phyloP scores from a whole-genome alignment of 2,113 vertebrate species.

The Chionodraco myersi region DNA sequence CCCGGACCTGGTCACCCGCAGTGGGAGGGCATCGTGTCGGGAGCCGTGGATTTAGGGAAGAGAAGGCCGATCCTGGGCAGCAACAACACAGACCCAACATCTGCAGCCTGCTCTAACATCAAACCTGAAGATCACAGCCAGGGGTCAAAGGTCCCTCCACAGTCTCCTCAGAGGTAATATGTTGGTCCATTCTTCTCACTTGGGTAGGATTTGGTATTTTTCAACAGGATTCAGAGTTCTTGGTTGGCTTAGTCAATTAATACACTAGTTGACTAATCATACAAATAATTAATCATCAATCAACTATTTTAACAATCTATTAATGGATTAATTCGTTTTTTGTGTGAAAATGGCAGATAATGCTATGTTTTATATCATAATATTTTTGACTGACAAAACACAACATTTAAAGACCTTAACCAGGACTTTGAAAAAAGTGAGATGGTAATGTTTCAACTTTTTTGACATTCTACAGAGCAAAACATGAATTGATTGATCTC shows the following conservation, averaged over 20 bases:
- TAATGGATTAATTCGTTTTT: no score
- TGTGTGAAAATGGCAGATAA: no score
- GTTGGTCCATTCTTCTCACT: not conserved
- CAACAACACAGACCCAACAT: slow-evolving; percentile 23
- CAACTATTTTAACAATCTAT: no score
- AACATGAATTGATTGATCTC: no score
- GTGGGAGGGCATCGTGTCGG: slow-evolving; percentile 64
- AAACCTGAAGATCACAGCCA: slow-evolving; percentile 54
- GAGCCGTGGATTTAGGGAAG: slow-evolving; percentile 60
- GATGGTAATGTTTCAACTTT: no score
- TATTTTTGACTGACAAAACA: no score
- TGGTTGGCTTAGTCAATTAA: not conserved
- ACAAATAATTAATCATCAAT: no score
- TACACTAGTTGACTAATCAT: no score
- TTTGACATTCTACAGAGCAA: no score
- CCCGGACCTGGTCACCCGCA: slow-evolving; percentile 61
- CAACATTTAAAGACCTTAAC: no score
- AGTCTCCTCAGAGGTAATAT: slow-evolving; percentile 64
- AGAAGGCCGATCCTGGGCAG: slow-evolving; percentile 41
- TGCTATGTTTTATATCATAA: no score
- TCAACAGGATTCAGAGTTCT: not conserved
- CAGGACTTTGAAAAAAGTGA: no score
- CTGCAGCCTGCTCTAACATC: slow-evolving; percentile 32
- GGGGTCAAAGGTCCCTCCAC: slow-evolving; percentile 54
- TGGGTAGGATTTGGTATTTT: not conserved